These are phyloP conservation scores for Scomber scombrus DNA, from an alignment of 2,113 vertebrate genomes.

Conservation along the genomic window DNA sequence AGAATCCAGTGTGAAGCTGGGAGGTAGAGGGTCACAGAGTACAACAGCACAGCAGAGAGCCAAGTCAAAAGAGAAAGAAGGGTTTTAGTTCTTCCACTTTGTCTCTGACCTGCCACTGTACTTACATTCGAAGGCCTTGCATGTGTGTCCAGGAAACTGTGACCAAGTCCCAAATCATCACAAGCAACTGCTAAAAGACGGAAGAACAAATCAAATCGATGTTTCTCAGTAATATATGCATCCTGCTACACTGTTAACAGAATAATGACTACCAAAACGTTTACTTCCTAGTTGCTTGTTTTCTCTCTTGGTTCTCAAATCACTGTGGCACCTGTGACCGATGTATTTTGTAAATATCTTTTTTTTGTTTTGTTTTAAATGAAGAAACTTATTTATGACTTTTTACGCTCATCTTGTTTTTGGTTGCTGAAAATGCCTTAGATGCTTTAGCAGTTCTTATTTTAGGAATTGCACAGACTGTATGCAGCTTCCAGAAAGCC, in stretches of 20 bases:
- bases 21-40: constrained; percentile 54
- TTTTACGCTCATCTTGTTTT: constrained; percentile 59
- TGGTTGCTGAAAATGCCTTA: constrained; percentile 46
- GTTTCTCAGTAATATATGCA: constrained; percentile 50
- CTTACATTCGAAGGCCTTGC: constrained; percentile 60
- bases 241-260: constrained; percentile 62
- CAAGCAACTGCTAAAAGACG: constrained; percentile 39
- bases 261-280: constrained; percentile 60
- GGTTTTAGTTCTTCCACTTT: constrained; percentile 37
- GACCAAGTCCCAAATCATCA: constrained; percentile 54
- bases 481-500: constrained; percentile 18
- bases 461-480: constrained; percentile 53
- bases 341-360: constrained; percentile 73
- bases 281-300: constrained; percentile 56
- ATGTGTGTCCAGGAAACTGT: constrained; percentile 69
- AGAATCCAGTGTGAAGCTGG: constrained; percentile 38
- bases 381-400: constrained; percentile 77
- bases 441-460: constrained; percentile 49
- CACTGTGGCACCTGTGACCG: constrained; percentile 70
- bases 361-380: constrained; percentile 53
- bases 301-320: constrained; percentile 63
- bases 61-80: constrained; percentile 81
- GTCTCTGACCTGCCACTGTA: constrained; percentile 59
- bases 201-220: constrained; percentile 31
- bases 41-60: constrained; percentile 77